Percentiles rank a stretch among this genome's conserved stretches.
These are phyloP conservation scores for Drosophila cracens DNA, from an alignment of 2,888 invertebrate species.

Conservation along the genomic window DNA sequence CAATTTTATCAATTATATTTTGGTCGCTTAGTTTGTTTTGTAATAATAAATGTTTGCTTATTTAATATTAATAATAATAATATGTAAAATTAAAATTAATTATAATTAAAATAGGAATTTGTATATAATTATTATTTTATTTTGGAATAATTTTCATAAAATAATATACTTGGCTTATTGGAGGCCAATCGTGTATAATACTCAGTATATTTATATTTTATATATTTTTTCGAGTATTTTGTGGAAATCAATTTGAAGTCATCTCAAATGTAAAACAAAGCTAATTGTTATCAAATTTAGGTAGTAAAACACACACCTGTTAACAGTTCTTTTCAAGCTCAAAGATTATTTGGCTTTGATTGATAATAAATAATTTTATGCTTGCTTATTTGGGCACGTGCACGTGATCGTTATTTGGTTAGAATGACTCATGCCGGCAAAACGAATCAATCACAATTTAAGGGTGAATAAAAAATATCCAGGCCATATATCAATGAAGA, in stretches of 20 bases:
- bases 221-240: background rate
- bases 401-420: background rate
- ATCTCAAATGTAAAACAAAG: background rate
- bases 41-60: background rate
- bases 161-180: too few species aligned
- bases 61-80: background rate
- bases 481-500: background rate
- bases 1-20: background rate
- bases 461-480: background rate
- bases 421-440: slow-evolving; percentile 45
- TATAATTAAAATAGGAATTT: background rate
- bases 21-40: background rate
- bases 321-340: background rate
- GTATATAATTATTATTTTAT: background rate
- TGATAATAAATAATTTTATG: background rate
- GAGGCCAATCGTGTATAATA: too few species aligned
- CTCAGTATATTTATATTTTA: background rate
- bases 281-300: background rate
- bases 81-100: background rate
- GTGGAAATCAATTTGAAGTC: background rate
- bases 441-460: slow-evolving; percentile 15
- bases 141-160: background rate
- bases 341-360: slow-evolving; percentile 3
- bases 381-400: background rate
- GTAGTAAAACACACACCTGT: slow-evolving; percentile 14